Evolutionary conservation across 2,888 invertebrate species (phyloP).

Genomic region (Pantelozetes paolii): DNA sequence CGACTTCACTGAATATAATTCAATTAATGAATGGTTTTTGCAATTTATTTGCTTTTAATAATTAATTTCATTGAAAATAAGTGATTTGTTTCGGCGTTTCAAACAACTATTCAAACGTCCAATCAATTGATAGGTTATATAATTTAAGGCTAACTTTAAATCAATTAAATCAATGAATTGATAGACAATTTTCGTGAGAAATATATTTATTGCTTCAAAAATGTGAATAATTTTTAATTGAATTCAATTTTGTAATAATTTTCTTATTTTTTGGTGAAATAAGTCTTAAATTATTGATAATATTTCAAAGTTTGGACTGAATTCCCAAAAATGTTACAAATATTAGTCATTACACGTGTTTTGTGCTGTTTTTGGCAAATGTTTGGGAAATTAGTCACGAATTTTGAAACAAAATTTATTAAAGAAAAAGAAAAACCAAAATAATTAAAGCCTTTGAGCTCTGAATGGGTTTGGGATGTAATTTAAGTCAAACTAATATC

Average conservation of each 20-base stretch:
- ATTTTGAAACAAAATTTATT: neutral
- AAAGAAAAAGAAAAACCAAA: neutral
- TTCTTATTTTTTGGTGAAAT: too few relatives aligned
- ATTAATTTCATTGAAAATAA: neutral
- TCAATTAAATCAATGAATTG: too few relatives aligned
- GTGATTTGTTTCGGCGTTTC: neutral
- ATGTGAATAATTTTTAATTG: too few relatives aligned
- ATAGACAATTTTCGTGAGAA: too few relatives aligned
- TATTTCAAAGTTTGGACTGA: too few relatives aligned
- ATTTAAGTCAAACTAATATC: slow-evolving; percentile 13
- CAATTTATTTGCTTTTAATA: neutral
- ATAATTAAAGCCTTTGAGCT: neutral
- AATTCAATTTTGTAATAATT: too few relatives aligned
- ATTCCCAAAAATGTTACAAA: neutral
- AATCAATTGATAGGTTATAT: too few relatives aligned
- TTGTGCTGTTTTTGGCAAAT: neutral
- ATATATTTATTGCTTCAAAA: too few relatives aligned
- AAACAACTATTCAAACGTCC: neutral
- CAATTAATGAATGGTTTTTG: neutral
- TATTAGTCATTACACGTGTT: neutral
- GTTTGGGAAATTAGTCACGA: slow-evolving; percentile 1
- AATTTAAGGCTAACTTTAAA: too few relatives aligned
- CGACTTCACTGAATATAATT: neutral
- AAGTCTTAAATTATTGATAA: too few relatives aligned
- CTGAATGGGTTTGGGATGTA: neutral